Evolutionary conservation across 2,888 invertebrate genomes (phyloP).

Genomic region (Acronicta leporina): DNA sequence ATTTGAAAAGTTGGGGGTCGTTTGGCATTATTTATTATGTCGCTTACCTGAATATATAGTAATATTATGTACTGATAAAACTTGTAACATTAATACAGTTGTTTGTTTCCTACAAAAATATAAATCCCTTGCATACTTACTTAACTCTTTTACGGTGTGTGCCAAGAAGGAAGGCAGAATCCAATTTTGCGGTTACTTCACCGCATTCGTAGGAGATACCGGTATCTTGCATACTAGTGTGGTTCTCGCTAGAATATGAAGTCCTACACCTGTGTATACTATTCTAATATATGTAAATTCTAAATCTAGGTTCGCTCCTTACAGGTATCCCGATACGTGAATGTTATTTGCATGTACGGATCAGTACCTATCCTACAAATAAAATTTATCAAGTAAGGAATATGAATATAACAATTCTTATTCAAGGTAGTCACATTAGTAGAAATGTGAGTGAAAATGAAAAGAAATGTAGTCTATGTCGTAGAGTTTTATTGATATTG

Average conservation of each 20-base stretch:
- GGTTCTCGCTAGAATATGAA: slow-evolving; percentile 11
- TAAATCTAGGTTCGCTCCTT: slow-evolving; percentile 2
- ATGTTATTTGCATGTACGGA: slow-evolving; percentile 1
- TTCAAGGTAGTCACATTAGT: no score
- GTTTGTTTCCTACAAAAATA: not conserved
- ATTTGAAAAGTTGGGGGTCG: no score
- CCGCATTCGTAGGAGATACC: slow-evolving; percentile 2
- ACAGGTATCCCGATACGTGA: not conserved
- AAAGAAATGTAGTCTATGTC: no score
- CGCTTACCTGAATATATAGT: no score
- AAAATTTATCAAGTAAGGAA: no score
- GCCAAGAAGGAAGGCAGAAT: not conserved
- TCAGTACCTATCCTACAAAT: slow-evolving; percentile 1
- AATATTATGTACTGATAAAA: no score
- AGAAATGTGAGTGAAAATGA: no score
- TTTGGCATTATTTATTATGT: no score
- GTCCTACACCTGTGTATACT: slow-evolving; percentile 1
- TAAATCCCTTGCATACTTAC: not conserved
- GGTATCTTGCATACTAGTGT: slow-evolving; percentile 14
- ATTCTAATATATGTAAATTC: slow-evolving; percentile 5
- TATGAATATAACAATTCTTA: not conserved
- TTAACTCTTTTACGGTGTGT: not conserved
- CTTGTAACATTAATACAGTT: no score
- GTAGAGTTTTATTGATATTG: no score
- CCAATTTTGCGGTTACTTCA: slow-evolving; percentile 7